A percentile compares a stretch with the other conserved stretches of the same genome.
These are phyloP conservation scores for Thecophora atra DNA, from an alignment of 2,888 invertebrate species.

Conservation along the genomic window DNA sequence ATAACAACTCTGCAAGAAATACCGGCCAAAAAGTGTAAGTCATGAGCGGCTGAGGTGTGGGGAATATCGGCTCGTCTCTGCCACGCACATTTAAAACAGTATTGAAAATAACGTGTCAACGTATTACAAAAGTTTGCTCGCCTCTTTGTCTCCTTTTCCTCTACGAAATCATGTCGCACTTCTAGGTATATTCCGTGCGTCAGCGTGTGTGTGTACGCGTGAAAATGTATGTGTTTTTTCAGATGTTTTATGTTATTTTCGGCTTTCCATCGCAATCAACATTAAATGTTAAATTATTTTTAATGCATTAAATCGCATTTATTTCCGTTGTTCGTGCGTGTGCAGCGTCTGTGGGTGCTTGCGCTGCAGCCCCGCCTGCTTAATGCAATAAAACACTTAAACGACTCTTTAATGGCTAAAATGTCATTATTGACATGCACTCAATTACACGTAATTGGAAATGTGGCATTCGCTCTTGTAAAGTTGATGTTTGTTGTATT, in stretches of 20 bases:
- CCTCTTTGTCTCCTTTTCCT: too few relatives aligned
- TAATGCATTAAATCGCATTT: slow-evolving; percentile 18
- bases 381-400: slow-evolving; percentile 47
- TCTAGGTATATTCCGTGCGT: too few relatives aligned
- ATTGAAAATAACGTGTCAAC: too few relatives aligned
- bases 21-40: background rate
- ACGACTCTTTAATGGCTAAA: slow-evolving; percentile 49
- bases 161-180: too few relatives aligned
- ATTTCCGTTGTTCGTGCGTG: background rate
- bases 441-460: slow-evolving; percentile 44
- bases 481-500: slow-evolving; percentile 2
- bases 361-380: background rate
- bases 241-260: background rate
- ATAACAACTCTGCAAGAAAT: background rate
- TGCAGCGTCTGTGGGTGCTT: slow-evolving; percentile 3
- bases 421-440: slow-evolving; percentile 49
- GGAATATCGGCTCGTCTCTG: background rate
- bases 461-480: slow-evolving; percentile 3
- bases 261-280: background rate
- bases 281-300: slow-evolving; percentile 24
- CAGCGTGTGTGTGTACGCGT: too few relatives aligned
- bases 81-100: background rate
- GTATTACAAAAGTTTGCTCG: too few relatives aligned
- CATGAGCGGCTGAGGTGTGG: background rate
- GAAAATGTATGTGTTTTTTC: too few relatives aligned